These are phyloP conservation scores for Aspiorhynchus laticeps DNA, from an alignment of 2,113 vertebrate species.

Conservation along the genomic window DNA sequence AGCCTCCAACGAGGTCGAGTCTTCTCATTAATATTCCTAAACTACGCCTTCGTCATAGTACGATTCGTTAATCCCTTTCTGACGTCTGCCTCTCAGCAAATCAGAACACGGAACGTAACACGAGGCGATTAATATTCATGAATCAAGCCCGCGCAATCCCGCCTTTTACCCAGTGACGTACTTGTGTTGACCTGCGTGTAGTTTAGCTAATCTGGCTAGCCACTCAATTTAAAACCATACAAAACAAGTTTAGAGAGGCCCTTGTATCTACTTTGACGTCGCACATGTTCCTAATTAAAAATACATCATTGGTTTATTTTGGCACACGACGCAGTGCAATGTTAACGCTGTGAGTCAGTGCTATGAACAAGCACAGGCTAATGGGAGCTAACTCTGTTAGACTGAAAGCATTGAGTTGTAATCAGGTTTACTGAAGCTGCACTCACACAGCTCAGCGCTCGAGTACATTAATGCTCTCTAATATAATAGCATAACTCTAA, in stretches of 20 bases:
- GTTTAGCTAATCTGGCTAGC: not conserved
- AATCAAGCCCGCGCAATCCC: not conserved
- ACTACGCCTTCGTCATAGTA: not conserved
- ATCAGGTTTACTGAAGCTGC: not conserved
- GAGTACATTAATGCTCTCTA: not conserved
- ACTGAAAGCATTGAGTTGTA: not conserved
- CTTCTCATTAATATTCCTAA: not conserved
- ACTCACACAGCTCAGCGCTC: not conserved
- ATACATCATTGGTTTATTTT: not conserved
- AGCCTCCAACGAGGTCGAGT: not conserved
- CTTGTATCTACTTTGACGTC: not conserved
- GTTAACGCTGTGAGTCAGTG: not conserved
- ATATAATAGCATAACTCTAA: not conserved
- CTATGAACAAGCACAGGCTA: slow-evolving; percentile 1
- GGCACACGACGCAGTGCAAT: not conserved
- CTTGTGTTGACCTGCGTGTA: slow-evolving; percentile 7
- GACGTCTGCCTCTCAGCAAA: not conserved
- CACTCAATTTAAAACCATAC: not conserved
- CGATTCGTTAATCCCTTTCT: not conserved
- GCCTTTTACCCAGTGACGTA: not conserved
- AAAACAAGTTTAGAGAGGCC: not conserved
- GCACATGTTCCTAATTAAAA: not conserved
- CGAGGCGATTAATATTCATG: not conserved
- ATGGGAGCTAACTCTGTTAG: not conserved
- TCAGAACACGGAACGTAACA: not conserved